phyloP scores from a whole-genome alignment of 1,140 invertebrate species.

The Drosophila sproati region DNA sequence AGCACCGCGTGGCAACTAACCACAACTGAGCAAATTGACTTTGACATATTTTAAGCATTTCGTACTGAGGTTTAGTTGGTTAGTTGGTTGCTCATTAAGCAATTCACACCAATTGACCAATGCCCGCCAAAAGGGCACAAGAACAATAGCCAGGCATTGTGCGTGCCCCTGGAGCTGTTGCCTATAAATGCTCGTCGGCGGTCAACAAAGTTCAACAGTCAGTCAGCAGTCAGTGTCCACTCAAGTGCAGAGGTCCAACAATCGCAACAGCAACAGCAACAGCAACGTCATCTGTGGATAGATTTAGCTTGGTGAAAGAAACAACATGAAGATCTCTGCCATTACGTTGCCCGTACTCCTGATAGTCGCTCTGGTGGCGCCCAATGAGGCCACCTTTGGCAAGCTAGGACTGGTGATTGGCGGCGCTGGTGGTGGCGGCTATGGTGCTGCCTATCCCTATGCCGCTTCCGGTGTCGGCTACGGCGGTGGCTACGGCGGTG shows the following conservation, averaged over 20 bases:
- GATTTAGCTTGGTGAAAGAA: neutral
- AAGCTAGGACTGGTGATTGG: conserved; percentile 68
- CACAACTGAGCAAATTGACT: conserved; percentile 55
- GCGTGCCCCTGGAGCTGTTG: neutral
- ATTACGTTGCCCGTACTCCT: conserved; percentile 22
- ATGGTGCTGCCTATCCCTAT: conserved; percentile 32
- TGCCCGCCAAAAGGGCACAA: neutral
- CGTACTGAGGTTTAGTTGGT: conserved; percentile 18
- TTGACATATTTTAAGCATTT: conserved; percentile 58
- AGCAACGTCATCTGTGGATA: conserved; percentile 24
- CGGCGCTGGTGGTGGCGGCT: conserved; percentile 29
- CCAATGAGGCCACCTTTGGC: conserved; percentile 65
- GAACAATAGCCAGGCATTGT: conserved; percentile 68
- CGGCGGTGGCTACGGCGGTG: conserved; percentile 42
- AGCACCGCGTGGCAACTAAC: conserved; percentile 6
- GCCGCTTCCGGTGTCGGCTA: conserved; percentile 31
- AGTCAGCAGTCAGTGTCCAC: conserved; percentile 26
- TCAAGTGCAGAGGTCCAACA: neutral
- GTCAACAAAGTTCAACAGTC: conserved; percentile 71
- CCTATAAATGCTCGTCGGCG: conserved; percentile 54
- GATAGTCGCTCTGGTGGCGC: conserved; percentile 21
- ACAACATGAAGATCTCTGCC: conserved; percentile 55
- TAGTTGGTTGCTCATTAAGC: conserved; percentile 45
- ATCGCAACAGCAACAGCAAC: neutral
- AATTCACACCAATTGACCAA: conserved; percentile 62